phyloP scores from a whole-genome alignment of 1,140 invertebrate genomes.

The Phortica variegata region DNA sequence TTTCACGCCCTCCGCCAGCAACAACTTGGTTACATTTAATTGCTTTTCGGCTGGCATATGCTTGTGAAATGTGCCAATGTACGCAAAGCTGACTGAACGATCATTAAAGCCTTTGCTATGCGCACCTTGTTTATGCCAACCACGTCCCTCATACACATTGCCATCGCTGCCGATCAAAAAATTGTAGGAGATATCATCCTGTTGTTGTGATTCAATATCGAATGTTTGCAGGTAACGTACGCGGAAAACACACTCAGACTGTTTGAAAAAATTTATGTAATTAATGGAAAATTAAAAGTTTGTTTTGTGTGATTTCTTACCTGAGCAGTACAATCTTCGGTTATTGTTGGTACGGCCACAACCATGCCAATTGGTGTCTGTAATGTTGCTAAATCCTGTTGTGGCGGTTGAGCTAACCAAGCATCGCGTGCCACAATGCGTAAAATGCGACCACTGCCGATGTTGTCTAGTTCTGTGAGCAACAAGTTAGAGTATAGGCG shows the following conservation, averaged over 20 bases:
- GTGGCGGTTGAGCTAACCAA: conserved; percentile 66
- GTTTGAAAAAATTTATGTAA: conserved; percentile 3
- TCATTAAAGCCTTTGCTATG: conserved; percentile 65
- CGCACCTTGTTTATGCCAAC: conserved; percentile 63
- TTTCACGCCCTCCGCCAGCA: conserved; percentile 63
- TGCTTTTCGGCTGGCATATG: conserved; percentile 60
- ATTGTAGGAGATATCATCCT: conserved; percentile 64
- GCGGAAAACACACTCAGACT: conserved; percentile 58
- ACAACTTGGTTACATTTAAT: conserved; percentile 60
- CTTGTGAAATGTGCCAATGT: conserved; percentile 61
- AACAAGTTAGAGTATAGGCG: too few relatives aligned
- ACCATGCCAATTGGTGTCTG: conserved; percentile 58
- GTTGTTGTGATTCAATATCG: conserved; percentile 69
- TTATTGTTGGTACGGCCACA: conserved; percentile 61
- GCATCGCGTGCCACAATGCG: conserved; percentile 57
- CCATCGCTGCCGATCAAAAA: conserved; percentile 70
- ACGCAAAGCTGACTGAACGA: conserved; percentile 62
- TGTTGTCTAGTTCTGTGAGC: conserved; percentile 34
- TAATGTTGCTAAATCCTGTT: conserved; percentile 48
- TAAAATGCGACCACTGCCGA: conserved; percentile 34
- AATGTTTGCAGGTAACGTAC: conserved; percentile 70
- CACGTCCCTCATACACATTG: conserved; percentile 65
- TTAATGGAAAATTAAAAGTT: conserved; percentile 40
- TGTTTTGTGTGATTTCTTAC: conserved; percentile 29
- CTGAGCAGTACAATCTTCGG: conserved; percentile 59